Evolutionary conservation across 2,888 invertebrate species (phyloP), one percentile per base, ranked within the genome.

Genomic region (Linnaemya tessellans): DNA sequence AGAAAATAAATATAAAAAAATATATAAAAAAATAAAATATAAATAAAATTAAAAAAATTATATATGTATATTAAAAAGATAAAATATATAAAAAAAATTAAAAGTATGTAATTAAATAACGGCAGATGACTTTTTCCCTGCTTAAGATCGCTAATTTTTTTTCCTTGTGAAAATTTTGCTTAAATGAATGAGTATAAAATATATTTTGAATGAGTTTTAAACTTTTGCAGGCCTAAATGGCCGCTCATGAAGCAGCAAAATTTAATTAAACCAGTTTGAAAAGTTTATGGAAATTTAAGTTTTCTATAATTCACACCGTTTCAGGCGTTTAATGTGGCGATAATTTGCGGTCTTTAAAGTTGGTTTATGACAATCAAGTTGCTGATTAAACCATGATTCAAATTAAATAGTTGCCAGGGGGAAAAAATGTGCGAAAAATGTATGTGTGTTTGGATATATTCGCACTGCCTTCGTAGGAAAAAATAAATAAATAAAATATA

Each of bases 301-400:
- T 22, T 38, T 22, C 3, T 65, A 5, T 56, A 65, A 65, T 43
- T 77, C 65, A 67, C 65, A 77, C 65, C 43, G 75, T 77, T 56
- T 41, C 4, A 25, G 20, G 20, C 35, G 11, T 56, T 67, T 74
- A 62, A 51, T 74, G 38, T 62, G 46, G 30, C 30, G 46, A 54
- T 56, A 84, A 80, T 84, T 60, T 74, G 58, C 49, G 60, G 43
- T 67, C 35, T 65, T 80, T 56, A 65, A 73, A 41, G 58, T 49
- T 13, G 20, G n/a, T 62, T 70, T 54, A 56, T 20, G 49, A 60
- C 18, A 38, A 20, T 64, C 54, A 54, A 64, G 30, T 54, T 41
- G n/a, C 79, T 30, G 79, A 64, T 71, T 58, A 71, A 79, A 70
- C 51, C 41, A 43, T 79, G 38, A 54, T 71, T 71, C 54, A 43